Base-by-base conservation (phyloP, 2,113 vertebrate genomes). In the Octodon degus region DNA sequence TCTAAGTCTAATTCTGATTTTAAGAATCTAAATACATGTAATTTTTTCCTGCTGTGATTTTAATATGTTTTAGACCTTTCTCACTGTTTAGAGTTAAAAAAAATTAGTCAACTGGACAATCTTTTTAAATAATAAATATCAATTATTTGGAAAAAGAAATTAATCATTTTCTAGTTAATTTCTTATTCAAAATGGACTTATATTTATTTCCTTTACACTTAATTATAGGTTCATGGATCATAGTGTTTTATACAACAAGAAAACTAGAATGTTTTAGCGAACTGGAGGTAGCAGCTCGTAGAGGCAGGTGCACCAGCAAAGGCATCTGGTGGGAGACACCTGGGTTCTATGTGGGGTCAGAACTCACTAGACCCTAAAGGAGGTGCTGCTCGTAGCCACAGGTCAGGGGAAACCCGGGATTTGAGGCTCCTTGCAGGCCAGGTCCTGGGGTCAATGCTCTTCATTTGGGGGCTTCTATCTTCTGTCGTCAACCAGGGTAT, bases 141-240 rank as follows among this genome's bases (percentile, higher is more conserved):
- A 96, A 79, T 70, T 84, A 93, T 84, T 65, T 55, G 77, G 25
- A 62, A 81, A 96, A 92, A 77, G 30, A 90, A 76, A 53, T 70
- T 1, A 65, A 22, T 89, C 16, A 68, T 84, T 89, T 82, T 93
- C 47, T 95, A 74, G 40, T 30, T 93, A 65, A 47, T 96, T 93
- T 92, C 25, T 91, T 85, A 12, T 79, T 97, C 32, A 79, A 74
- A 80, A 86, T 65, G 58, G 76, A 89, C 17, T 95, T 89, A 27
- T 19, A 6, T 65, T 25, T 90, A 58, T 68, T 63, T 65, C 5
- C 40, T 67, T 40, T n/a, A 63, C 14, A 85, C 37, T 84, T 70
- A 50, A 65, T 53, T 90, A 47, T 53, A 34, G 37, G 50, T 50
- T 93, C 58, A 32, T 77, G 14, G 50, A 32, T 70, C 70, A 25